These are phyloP conservation scores for Notothenia coriiceps DNA, from an alignment of 2,113 vertebrate genomes.

Conservation along the genomic window DNA sequence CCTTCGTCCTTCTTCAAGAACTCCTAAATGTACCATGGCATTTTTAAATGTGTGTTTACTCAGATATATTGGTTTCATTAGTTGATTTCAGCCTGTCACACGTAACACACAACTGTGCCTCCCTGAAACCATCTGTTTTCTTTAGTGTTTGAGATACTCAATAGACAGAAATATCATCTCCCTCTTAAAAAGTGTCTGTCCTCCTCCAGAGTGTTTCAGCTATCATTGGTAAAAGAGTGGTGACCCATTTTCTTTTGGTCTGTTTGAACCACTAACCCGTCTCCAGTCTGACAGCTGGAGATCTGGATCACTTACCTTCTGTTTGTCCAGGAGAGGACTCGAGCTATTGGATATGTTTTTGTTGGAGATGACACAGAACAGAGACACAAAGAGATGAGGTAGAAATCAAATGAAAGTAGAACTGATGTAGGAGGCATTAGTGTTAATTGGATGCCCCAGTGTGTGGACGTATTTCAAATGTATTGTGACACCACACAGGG, in stretches of 20 bases:
- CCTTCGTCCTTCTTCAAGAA: constrained; percentile 27
- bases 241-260: constrained; percentile 25
- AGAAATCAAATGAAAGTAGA: constrained; percentile 12
- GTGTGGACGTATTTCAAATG: constrained; percentile 14
- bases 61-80: not conserved
- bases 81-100: not conserved
- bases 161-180: constrained; percentile 31
- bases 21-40: constrained; percentile 7
- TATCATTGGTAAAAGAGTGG: constrained; percentile 36
- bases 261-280: constrained; percentile 14
- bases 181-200: constrained; percentile 14
- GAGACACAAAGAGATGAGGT: constrained; percentile 42
- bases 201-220: constrained; percentile 49
- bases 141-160: constrained; percentile 42
- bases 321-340: constrained; percentile 55
- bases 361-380: constrained; percentile 53
- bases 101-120: not conserved
- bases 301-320: constrained; percentile 41
- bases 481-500: constrained; percentile 14
- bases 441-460: constrained; percentile 40
- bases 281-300: constrained; percentile 57
- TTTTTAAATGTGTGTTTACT: constrained; percentile 8
- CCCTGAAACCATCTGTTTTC: constrained; percentile 18
- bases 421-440: constrained; percentile 23
- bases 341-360: constrained; percentile 60